Base-by-base conservation (phyloP, 2,888 invertebrate genomes). In the Athalia circularis region DNA sequence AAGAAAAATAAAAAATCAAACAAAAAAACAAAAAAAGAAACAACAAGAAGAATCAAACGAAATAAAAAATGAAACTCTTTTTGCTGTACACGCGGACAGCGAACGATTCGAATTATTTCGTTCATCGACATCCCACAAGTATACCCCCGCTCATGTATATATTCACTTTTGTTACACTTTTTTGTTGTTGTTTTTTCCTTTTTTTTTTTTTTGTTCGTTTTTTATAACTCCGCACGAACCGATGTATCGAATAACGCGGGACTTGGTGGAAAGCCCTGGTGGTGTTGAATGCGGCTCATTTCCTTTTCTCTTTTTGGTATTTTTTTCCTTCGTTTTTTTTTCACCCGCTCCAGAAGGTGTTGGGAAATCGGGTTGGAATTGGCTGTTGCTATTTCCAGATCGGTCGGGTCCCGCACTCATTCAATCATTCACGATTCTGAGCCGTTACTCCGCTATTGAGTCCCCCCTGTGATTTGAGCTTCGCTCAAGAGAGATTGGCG, bases 371-470 rank as follows among this genome's bases (percentile, higher is more conserved):
- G 7, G 52, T 9, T 43, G 68, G 54, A 29, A 68, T 54, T 68
- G 68, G 68, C 68, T 54, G 65, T 68, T 54, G 68, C 68, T 68
- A 68, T 68, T 68, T 52, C 29, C 29, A 29, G 29, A 15, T 15
- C 8, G 50, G 52, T 43, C 54, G 52, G 50, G 43, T 15, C 68
- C 52, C 29, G 68, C 8, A n/a, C 52, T 54, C 68, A 68, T 68
- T 68, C 68, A 68, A 68, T 68, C 68, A 68, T 68, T 68, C 68
- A 52, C 68, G 68, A 68, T 54, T 52, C 68, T 65, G 7, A 47
- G 48, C 48, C 65, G 9, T 48, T 13, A 52, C 52, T 9, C 11
- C 7, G 8, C 52, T 29, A 29, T 2, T 29, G 29, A 59, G 48
- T 48, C 65, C 13, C 68, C 52, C 3, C 13, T 29, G 68, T 68